Percentiles rank a stretch among this genome's conserved stretches.
Conservation (phyloP, 1,140 invertebrate genomes). For the Trichonephila inaurata region DNA sequence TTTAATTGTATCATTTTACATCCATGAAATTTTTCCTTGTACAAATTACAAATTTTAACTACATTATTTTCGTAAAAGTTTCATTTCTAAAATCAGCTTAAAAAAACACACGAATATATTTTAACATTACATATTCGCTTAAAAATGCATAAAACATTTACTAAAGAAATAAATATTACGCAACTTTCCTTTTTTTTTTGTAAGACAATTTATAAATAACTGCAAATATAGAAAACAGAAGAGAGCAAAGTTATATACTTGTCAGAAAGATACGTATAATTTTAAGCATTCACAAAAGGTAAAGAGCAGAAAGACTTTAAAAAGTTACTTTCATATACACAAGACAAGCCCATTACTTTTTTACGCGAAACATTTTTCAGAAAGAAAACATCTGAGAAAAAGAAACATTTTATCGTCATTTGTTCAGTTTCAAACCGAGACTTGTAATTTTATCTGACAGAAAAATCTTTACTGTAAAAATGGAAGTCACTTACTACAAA, state of each 20-base stretch:
- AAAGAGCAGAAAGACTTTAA: background rate
- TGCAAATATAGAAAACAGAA: background rate
- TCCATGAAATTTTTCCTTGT: no score
- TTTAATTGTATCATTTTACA: no score
- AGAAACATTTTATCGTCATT: background rate
- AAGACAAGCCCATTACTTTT: background rate
- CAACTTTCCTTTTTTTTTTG: background rate
- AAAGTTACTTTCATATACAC: background rate
- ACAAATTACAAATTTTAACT: no score
- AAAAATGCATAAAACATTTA: no score
- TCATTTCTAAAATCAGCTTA: no score
- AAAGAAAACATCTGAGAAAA: background rate
- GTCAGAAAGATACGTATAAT: background rate
- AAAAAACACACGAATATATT: no score
- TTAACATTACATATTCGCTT: no score
- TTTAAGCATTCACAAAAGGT: background rate
- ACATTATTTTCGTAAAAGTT: no score
- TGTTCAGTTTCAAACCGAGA: background rate
- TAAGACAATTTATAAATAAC: background rate
- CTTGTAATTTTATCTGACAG: conserved; percentile 17
- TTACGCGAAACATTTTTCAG: background rate
- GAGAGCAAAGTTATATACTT: background rate
- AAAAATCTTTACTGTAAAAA: background rate
- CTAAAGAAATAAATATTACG: no score
- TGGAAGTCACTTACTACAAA: background rate